phyloP scores from a whole-genome alignment of 1,140 invertebrate genomes.

The Camponotus pennsylvanicus region DNA sequence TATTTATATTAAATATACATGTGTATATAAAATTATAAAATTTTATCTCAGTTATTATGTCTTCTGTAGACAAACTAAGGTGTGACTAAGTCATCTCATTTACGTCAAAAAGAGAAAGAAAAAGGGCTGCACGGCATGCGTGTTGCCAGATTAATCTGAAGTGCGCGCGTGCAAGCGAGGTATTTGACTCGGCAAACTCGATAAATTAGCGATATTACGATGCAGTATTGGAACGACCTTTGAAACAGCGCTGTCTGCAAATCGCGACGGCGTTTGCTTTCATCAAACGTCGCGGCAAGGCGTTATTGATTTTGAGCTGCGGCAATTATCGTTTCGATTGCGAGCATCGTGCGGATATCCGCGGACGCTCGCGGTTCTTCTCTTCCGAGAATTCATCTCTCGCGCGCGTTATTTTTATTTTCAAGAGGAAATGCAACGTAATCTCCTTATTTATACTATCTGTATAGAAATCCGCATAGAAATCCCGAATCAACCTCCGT shows the following conservation, averaged over 20 bases:
- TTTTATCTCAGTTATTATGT: neutral
- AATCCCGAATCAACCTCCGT: neutral
- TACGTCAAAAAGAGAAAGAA: neutral
- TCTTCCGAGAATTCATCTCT: neutral
- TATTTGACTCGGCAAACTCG: constrained; percentile 59
- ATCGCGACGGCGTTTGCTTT: constrained; percentile 61
- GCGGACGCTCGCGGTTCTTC: constrained; percentile 34
- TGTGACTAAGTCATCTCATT: constrained; percentile 22
- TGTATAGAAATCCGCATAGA: neutral
- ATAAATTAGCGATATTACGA: constrained; percentile 64
- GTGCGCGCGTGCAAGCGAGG: constrained; percentile 38
- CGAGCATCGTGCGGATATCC: constrained; percentile 53
- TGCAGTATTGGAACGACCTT: constrained; percentile 61
- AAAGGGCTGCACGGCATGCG: constrained; percentile 7
- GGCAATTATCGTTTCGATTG: constrained; percentile 73
- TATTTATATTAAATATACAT: neutral
- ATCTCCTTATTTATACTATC: constrained; percentile 18
- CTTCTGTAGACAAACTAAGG: neutral
- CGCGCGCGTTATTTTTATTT: constrained; percentile 28
- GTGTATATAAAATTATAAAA: neutral
- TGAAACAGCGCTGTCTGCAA: constrained; percentile 63
- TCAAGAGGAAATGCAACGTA: too few relatives aligned
- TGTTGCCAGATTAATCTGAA: constrained; percentile 52
- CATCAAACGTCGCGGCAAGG: constrained; percentile 62
- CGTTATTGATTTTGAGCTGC: constrained; percentile 62